Percentiles rank a stretch among this genome's conserved stretches.
phyloP scores from a whole-genome alignment of 2,113 vertebrate genomes.

The Damaliscus lunatus region DNA sequence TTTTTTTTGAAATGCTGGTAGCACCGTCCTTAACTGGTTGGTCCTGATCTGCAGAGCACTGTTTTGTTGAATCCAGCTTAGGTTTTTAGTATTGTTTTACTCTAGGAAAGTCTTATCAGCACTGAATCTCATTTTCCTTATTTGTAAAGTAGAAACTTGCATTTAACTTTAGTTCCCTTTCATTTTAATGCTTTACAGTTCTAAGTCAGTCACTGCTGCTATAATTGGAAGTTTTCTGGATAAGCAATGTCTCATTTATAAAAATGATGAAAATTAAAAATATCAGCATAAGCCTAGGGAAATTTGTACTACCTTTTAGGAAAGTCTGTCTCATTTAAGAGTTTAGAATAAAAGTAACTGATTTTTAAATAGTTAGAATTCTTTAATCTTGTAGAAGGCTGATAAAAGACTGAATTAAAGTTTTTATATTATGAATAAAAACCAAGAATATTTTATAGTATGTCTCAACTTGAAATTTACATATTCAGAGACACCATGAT shows the following conservation, averaged over 20 bases:
- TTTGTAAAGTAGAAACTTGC: conserved; percentile 11
- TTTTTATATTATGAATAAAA: conserved; percentile 33
- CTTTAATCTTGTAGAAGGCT: neutral
- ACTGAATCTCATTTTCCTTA: neutral
- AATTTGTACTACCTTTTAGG: neutral
- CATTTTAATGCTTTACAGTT: neutral
- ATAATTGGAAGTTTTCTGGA: neutral
- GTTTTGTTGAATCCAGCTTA: neutral
- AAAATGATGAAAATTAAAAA: conserved; percentile 40
- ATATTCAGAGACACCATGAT: neutral
- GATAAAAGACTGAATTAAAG: neutral
- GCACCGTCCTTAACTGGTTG: neutral
- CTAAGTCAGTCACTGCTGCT: neutral
- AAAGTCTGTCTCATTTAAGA: neutral
- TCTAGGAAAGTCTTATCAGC: neutral
- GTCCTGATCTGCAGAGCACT: neutral
- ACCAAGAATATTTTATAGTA: neutral
- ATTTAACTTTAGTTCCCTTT: conserved; percentile 6
- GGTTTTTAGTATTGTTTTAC: neutral
- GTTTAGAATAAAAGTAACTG: neutral
- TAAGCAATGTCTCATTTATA: conserved; percentile 40
- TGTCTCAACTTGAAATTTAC: conserved; percentile 1
- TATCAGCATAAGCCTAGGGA: neutral
- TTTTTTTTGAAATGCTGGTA: neutral
- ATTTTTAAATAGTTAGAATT: neutral